phyloP scores from a whole-genome alignment of 1,140 invertebrate genomes.

The Potamilus streckersoni region DNA sequence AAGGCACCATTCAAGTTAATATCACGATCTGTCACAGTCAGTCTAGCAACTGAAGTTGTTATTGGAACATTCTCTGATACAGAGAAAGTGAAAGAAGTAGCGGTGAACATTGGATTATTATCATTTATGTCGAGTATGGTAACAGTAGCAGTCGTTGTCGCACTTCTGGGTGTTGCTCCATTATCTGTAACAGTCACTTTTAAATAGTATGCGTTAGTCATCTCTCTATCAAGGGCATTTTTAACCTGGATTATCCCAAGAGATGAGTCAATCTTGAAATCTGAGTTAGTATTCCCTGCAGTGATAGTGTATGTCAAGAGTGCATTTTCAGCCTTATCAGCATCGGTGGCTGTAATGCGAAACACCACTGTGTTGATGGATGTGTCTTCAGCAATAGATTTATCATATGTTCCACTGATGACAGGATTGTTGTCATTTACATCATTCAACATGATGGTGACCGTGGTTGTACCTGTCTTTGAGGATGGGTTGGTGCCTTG shows the following conservation, averaged over 20 bases:
- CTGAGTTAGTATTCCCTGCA: conserved; percentile 38
- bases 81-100: conserved; percentile 28
- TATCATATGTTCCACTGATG: conserved; percentile 41
- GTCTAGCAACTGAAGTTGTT: conserved; percentile 11
- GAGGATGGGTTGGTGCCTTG: conserved; percentile 16
- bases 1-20: conserved; percentile 39
- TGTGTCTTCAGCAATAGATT: conserved; percentile 44
- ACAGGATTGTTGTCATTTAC: conserved; percentile 45
- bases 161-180: conserved; percentile 24
- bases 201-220: conserved; percentile 29
- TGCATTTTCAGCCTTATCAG: conserved; percentile 43
- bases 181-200: conserved; percentile 40
- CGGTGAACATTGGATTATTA: conserved; percentile 39
- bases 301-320: conserved; percentile 40
- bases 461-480: conserved; percentile 42
- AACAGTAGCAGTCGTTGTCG: conserved; percentile 32
- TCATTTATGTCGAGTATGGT: conserved; percentile 52
- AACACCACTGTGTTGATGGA: conserved; percentile 39
- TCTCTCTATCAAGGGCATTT: conserved; percentile 44
- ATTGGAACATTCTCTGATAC: conserved; percentile 31
- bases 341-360: conserved; percentile 44
- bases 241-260: conserved; percentile 46
- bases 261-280: conserved; percentile 38
- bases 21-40: conserved; percentile 40
- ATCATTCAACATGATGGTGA: conserved; percentile 47